Evolutionary conservation across 2,888 invertebrate species (phyloP).

Genomic region (Calameuta idolon): DNA sequence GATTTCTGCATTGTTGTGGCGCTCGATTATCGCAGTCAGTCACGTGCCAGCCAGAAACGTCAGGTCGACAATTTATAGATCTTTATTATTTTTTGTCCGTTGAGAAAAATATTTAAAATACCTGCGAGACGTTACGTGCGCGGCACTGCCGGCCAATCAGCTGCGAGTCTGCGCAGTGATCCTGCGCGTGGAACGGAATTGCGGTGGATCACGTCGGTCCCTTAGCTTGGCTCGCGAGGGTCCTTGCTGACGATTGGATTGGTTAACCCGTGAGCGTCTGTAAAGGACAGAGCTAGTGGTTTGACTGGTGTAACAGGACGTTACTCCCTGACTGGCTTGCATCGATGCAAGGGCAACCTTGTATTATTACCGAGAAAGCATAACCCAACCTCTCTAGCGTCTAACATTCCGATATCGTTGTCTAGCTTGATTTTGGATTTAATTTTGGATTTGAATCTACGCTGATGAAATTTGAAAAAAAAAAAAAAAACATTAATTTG

Average conservation of each 20-base stretch:
- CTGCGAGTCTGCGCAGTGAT: not conserved
- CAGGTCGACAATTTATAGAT: not conserved
- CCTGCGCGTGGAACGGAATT: not conserved
- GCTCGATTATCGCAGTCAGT: not conserved
- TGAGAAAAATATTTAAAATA: not conserved
- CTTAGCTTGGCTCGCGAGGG: not conserved
- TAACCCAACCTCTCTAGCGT: not conserved
- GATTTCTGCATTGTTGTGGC: not conserved
- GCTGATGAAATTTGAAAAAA: not conserved
- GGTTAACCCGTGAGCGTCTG: not conserved
- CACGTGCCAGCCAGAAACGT: not conserved
- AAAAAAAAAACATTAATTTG: no score
- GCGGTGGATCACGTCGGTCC: not conserved
- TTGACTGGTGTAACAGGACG: slow-evolving; percentile 59
- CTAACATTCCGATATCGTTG: not conserved
- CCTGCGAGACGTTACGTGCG: not conserved
- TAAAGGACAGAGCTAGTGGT: slow-evolving; percentile 36
- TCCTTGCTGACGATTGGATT: not conserved
- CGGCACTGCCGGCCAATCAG: not conserved
- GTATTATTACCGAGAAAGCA: not conserved
- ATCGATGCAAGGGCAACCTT: slow-evolving; percentile 5
- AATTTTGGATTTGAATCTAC: not conserved
- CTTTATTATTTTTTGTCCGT: not conserved
- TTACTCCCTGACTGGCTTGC: slow-evolving; percentile 40
- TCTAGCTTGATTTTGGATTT: not conserved